Conservation (phyloP, 2,888 invertebrate species). For the Schrankia costaestrigalis region DNA sequence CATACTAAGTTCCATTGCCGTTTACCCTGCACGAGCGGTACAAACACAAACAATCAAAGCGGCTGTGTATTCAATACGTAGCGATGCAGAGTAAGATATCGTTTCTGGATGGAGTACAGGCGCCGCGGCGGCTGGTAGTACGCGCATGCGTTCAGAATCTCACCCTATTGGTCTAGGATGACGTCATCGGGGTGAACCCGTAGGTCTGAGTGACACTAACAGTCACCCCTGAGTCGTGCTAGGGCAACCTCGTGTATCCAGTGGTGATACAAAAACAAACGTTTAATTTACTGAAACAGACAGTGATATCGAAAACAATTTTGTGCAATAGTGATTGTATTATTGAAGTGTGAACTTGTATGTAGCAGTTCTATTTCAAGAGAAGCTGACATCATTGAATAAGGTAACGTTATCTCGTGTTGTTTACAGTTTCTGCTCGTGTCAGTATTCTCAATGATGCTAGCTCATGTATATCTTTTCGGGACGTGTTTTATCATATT, state of each 20-base stretch:
- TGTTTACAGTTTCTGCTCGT: constrained; percentile 59
- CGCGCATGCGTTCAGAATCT: constrained; percentile 67
- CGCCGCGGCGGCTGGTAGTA: constrained; percentile 69
- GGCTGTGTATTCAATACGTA: constrained; percentile 52
- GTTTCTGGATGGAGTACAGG: constrained; percentile 49
- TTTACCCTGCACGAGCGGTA: constrained; percentile 22
- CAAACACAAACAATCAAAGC: constrained; percentile 44
- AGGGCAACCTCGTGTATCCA: constrained; percentile 55
- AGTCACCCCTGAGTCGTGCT: constrained; percentile 71
- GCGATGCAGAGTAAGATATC: constrained; percentile 35
- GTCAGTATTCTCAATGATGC: constrained; percentile 54
- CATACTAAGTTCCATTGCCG: constrained; percentile 44
- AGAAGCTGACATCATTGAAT: constrained; percentile 16
- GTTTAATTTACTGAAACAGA: constrained; percentile 44
- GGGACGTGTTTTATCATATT: constrained; percentile 31
- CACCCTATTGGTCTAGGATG: constrained; percentile 76
- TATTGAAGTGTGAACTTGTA: constrained; percentile 23
- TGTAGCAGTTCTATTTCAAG: constrained; percentile 8
- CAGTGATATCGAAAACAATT: constrained; percentile 36
- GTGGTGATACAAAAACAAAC: constrained; percentile 61
- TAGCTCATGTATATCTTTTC: constrained; percentile 49
- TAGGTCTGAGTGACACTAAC: constrained; percentile 71
- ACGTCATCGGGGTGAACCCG: constrained; percentile 79
- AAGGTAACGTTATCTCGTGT: constrained; percentile 45
- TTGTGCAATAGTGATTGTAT: constrained; percentile 43